Evolutionary conservation across 2,888 invertebrate genomes (phyloP), one percentile per base, ranked within the genome.

Genomic region (Chrysina gloriosa): DNA sequence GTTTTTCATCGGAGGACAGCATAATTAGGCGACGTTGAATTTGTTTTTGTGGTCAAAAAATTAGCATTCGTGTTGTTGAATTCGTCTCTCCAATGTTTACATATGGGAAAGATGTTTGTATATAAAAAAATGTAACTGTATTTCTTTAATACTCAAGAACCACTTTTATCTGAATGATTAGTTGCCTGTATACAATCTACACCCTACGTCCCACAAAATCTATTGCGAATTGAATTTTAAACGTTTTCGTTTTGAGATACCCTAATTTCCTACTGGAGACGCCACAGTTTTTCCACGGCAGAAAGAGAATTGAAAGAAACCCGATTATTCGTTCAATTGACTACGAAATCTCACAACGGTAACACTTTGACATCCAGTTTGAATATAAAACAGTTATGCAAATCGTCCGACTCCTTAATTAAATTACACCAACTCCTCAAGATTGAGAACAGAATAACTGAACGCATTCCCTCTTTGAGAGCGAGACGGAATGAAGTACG

Each of bases 21-120:
- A 61, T 61, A 61, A 61, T 61, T 16, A 36, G 58, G 42, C 14
- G 58, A 9, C 23, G 58, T 42, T 42, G 58, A 42, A 42, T 42
- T 61, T 61, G 58, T 61, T 61, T 27, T 61, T 61, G 25, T 42
- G 14, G 58, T 61, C 25, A 36, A 61, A 42, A 61, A 42, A 16
- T 58, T 58, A 42, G 27, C 29, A 29, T n/a, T 9, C 27, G n/a
- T 29, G 25, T 42, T 61, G 29, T 61, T n/a, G 14, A 36, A 39
- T 56, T 56, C 56, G 6, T 36, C 7, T 56, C 19, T 31, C 21
- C 4, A 52, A 52, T n/a, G 31, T 31, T 52, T 52, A 25, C 31
- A n/a, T n/a, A n/a, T n/a, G n/a, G n/a, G n/a, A n/a, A n/a, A n/a
- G n/a, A n/a, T 7, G 7, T 45, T 21, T 21, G 2, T 45, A 45